phyloP scores from a whole-genome alignment of 1,140 invertebrate genomes.

The Apis florea region DNA sequence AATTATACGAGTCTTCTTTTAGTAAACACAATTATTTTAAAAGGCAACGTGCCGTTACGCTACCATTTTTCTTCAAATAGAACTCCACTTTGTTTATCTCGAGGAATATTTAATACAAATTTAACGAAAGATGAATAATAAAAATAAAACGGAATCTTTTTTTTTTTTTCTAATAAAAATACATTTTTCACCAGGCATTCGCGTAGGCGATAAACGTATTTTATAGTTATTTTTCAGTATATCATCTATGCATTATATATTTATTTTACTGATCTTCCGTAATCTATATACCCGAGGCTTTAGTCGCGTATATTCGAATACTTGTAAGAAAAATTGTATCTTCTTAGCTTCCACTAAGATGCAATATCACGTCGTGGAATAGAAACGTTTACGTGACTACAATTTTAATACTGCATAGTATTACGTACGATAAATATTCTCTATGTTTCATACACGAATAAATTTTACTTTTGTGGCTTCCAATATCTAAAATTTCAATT shows the following conservation, averaged over 20 bases:
- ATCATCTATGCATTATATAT: conserved; percentile 11
- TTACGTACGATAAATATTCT: conserved; percentile 15
- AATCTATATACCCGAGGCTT: conserved; percentile 20
- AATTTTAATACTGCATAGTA: conserved; percentile 24
- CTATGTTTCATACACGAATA: neutral
- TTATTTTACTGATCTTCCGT: conserved; percentile 17
- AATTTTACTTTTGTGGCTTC: neutral
- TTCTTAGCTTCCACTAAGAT: conserved; percentile 48
- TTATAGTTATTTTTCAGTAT: neutral
- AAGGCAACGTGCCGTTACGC: neutral
- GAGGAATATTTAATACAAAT: neutral
- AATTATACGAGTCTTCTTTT: neutral
- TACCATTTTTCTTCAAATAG: neutral
- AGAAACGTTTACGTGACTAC: conserved; percentile 48
- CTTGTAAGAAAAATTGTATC: conserved; percentile 42
- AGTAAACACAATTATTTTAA: neutral
- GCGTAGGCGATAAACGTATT: neutral
- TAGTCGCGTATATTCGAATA: neutral
- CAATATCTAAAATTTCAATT: neutral
- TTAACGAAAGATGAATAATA: neutral
- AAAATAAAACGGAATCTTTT: neutral
- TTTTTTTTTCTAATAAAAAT: no score
- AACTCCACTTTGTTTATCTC: neutral
- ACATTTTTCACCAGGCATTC: neutral
- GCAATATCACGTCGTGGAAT: conserved; percentile 50